These are phyloP conservation scores for Dipodomys ordii DNA, from an alignment of 2,113 vertebrate genomes.

Conservation along the genomic window DNA sequence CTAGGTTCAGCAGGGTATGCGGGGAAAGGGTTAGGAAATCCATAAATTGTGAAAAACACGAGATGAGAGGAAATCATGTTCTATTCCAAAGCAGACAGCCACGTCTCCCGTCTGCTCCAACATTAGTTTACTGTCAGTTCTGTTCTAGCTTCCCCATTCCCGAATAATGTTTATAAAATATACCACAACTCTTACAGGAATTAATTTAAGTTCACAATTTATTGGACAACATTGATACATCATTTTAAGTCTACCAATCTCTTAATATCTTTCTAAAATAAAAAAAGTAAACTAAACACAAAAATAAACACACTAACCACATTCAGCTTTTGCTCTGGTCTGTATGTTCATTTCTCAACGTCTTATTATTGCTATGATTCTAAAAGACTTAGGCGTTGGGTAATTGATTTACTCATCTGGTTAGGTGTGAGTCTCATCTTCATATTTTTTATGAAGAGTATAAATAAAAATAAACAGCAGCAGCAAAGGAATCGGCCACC, in stretches of 20 bases:
- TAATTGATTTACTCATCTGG: not conserved
- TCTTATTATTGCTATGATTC: not conserved
- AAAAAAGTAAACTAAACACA: no score
- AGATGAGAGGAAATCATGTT: not conserved
- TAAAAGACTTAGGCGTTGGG: not conserved
- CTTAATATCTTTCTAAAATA: no score
- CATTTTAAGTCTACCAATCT: no score
- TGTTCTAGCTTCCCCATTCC: not conserved
- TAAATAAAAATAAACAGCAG: not conserved
- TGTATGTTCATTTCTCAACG: not conserved
- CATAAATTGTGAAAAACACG: not conserved
- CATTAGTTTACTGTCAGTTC: not conserved
- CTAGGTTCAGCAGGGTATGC: constrained; percentile 2
- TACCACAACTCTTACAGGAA: not conserved
- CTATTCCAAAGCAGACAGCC: not conserved
- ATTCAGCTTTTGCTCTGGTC: not conserved
- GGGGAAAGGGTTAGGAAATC: constrained; percentile 16
- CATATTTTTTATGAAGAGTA: not conserved
- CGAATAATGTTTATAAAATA: no score
- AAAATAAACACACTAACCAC: not conserved
- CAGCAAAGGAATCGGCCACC: not conserved
- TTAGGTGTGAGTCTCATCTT: not conserved
- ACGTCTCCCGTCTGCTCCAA: not conserved
- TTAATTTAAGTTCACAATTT: no score
- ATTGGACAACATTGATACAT: no score